Evolutionary conservation across 1,140 invertebrate species (phyloP).

Genomic region (Bombus impatiens): DNA sequence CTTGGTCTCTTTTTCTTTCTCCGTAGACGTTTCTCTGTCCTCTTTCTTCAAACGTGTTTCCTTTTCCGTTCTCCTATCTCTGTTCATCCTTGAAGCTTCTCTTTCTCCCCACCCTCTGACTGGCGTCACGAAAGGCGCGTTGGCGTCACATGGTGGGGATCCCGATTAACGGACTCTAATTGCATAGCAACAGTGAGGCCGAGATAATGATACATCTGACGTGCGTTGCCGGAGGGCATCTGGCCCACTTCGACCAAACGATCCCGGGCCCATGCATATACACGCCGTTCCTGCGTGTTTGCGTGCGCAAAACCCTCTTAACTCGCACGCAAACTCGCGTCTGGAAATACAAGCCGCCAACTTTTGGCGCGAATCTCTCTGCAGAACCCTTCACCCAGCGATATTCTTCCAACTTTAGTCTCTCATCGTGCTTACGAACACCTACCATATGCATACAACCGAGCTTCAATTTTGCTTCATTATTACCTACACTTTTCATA

Average conservation of each 20-base stretch:
- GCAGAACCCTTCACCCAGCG: background rate
- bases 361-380: slow-evolving; percentile 42
- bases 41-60: background rate
- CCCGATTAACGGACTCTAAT: slow-evolving; percentile 81
- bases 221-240: slow-evolving; percentile 70
- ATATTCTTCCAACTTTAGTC: slow-evolving; percentile 4
- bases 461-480: background rate
- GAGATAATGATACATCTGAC: slow-evolving; percentile 81
- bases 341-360: slow-evolving; percentile 24
- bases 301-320: slow-evolving; percentile 18
- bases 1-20: slow-evolving; percentile 30
- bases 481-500: background rate
- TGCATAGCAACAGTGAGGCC: slow-evolving; percentile 81
- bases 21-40: slow-evolving; percentile 10
- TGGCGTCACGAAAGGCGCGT: slow-evolving; percentile 52
- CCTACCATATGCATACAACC: background rate
- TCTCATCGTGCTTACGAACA: background rate
- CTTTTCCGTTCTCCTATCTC: background rate
- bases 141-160: slow-evolving; percentile 61
- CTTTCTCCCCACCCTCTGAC: background rate
- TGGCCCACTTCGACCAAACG: slow-evolving; percentile 74
- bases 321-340: slow-evolving; percentile 23
- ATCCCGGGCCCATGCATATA: slow-evolving; percentile 42
- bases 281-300: slow-evolving; percentile 11
- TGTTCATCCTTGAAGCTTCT: background rate